Base-by-base conservation (phyloP, 1,140 invertebrate species). In the Trachymyrmex cornetzi region DNA sequence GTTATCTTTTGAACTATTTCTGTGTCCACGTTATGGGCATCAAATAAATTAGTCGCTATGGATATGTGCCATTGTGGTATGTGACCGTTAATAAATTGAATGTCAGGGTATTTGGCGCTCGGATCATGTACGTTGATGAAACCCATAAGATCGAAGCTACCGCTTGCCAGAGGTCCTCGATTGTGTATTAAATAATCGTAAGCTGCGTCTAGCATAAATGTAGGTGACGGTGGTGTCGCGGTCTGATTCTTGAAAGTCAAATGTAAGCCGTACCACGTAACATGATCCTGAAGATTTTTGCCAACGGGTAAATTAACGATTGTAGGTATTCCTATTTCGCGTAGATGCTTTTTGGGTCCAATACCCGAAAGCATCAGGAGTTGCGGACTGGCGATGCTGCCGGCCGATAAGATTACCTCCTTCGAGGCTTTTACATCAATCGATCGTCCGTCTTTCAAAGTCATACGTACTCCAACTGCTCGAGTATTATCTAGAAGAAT, bases 291-390 rank as follows among this genome's bases (percentile, higher is more conserved):
- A 72, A 97, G 95, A 92, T 96, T 96, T 53, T 96, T 80, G 7
- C 97, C 97, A 3, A 97, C 97, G 0, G 96, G 96, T 74, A 97
- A 96, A 92, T 97, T 95, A 2, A 94, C 88, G 2, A 97, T 57
- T 0, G 94, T 88, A 3, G 95, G 93, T 38, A 97, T 96, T 24
- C 96, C 96, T 34, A 96, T 91, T 85, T 96, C 94, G 48, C 96
- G 90, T 2, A 99, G 92, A 89, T 98, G 96, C 27, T 96, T 92
- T 75, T 95, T 96, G 9, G 97, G 97, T 30, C 97, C 97, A 55
- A 98, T 96, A 19, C 97, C 97, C 27, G 97, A 97, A 1, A 98
- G 90, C 96, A 98, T 97, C 11, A 98, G 89, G 16, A 98, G 88
- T 91, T 97, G 96, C 0, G 97, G 97, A 61, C 96, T 96, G 55